Evolutionary conservation across 2,113 vertebrate species (phyloP), one percentile per base, ranked within the genome.

Genomic region (Nestor notabilis): DNA sequence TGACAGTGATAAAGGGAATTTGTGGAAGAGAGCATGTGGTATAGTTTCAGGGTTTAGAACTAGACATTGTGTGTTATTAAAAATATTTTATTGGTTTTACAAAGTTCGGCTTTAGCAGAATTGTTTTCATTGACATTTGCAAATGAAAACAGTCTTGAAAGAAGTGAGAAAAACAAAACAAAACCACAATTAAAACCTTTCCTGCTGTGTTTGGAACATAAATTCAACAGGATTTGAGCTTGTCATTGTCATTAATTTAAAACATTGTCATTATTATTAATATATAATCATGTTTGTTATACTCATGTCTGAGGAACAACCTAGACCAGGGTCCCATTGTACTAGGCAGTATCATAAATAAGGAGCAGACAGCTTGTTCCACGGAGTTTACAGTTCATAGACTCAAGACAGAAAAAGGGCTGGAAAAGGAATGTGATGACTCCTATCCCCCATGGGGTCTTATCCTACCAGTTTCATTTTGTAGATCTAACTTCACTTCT

Each of bases 121-220:
- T 87, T 89, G 55, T 90, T 97, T 87, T 93, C 72, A 76, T 27
- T 76, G 70, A 92, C 66, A 35, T 95, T 95, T 95, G 74, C 37
- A 88, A 80, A 89, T 68, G 53, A 83, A 91, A 93, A 89, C 76
- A 83, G 29, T 81, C 60, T 78, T 83, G 68, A 93, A 95, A 93
- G 52, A 89, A 82, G 31, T 18, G 65, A 86, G 68, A 87, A 92
- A 92, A 90, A 53, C 56, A 87, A 89, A 84, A 75, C 25, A 10
- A 83, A 86, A 39, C 50, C 69, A 92, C 61, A 96, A 76, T 72
- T 89, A 87, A 94, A 94, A 87, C 25, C 44, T 88, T 82, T 82
- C 71, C 44, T 74, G 47, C 46, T 70, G 44, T 55, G 29, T 33
- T 87, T 35, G 46, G 47, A 95, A 89, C 14, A 11, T 41, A 80